A percentile compares a stretch with the other conserved stretches of the same genome.
These are phyloP conservation scores for Eupsittula cactorum DNA, from an alignment of 2,113 vertebrate genomes.

Conservation along the genomic window DNA sequence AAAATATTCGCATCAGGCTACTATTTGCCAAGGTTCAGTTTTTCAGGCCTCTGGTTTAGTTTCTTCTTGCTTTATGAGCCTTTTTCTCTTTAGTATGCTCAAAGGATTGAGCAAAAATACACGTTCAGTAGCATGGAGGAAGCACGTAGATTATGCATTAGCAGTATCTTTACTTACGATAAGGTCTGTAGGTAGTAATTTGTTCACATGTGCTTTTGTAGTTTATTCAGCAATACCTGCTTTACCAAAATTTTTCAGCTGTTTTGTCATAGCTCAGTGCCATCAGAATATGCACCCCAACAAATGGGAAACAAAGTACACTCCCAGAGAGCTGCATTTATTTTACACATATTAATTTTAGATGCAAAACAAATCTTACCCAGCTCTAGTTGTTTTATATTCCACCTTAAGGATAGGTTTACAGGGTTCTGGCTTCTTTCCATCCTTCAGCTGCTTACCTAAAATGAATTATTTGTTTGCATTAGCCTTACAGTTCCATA, in stretches of 20 bases:
- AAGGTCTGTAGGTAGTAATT: neutral
- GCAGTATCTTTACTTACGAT: neutral
- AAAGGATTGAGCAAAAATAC: neutral
- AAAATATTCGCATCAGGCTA: neutral
- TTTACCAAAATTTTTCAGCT: neutral
- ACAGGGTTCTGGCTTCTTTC: constrained; percentile 98
- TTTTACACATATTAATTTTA: neutral
- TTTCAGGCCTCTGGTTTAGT: neutral
- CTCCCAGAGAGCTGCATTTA: neutral
- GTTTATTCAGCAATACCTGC: neutral
- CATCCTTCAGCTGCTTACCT: constrained; percentile 99
- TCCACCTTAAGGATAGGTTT: constrained; percentile 99
- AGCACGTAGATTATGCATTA: neutral
- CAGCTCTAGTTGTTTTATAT: constrained; percentile 95
- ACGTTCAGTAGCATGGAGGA: neutral
- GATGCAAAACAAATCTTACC: constrained; percentile 77
- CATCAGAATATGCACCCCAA: neutral
- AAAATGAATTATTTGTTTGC: constrained; percentile 77
- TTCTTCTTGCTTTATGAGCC: neutral
- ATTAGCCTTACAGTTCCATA: constrained; percentile 54
- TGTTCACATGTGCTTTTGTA: neutral
- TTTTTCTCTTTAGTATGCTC: neutral
- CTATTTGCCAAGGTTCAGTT: neutral
- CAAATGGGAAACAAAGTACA: neutral
- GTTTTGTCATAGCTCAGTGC: neutral